Conservation (phyloP, 2,113 vertebrate genomes). For the Gobius niger region DNA sequence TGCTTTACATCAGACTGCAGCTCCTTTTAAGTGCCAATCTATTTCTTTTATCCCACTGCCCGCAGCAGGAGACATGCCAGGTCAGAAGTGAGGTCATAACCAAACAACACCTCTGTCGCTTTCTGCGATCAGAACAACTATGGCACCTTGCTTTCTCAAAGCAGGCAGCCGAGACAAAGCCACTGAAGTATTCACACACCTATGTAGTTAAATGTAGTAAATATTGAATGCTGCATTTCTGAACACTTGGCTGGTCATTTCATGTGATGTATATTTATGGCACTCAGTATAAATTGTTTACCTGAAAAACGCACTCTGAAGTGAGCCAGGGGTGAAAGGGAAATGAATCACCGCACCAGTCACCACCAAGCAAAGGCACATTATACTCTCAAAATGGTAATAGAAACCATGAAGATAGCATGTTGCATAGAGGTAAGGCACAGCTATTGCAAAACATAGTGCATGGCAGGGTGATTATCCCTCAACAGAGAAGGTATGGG, state of each 20-base stretch:
- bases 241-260: neutral
- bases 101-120: conserved; percentile 2
- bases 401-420: no score
- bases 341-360: neutral
- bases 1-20: conserved; percentile 20
- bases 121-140: conserved; percentile 7
- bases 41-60: conserved; percentile 7
- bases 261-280: conserved; percentile 6
- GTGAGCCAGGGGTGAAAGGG: neutral
- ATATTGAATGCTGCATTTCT: neutral
- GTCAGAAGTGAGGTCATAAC: conserved; percentile 18
- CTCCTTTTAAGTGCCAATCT: conserved; percentile 35
- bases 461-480: no score
- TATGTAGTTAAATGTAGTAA: neutral
- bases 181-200: conserved; percentile 2
- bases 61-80: neutral
- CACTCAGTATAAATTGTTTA: neutral
- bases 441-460: no score
- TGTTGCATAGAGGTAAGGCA: no score
- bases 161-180: neutral
- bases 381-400: neutral
- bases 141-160: neutral
- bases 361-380: neutral
- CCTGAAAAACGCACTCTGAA: neutral
- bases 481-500: no score